Evolutionary conservation across 2,888 invertebrate genomes (phyloP), one percentile per base, ranked within the genome.

Genomic region (Autographa gamma): DNA sequence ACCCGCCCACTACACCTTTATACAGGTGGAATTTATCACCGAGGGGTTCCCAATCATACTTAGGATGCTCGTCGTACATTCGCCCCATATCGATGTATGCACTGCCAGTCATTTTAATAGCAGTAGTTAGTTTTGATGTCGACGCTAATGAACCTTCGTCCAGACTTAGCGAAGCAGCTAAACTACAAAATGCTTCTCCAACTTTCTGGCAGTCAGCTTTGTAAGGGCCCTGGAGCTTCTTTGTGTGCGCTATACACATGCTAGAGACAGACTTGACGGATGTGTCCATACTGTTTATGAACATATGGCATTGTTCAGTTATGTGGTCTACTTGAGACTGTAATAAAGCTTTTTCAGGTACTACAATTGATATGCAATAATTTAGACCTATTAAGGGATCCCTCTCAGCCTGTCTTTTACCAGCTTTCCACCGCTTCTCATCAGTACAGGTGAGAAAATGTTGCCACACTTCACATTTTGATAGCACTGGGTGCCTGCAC

Each of bases 371-470:
- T 92, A 98, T 97, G 93, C 99, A 99, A 92, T 98, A 99, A 93
- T 98, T 98, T 38, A 98, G 98, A 9, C 99, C 99, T 82, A 98
- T 96, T 77, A 98, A 96, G 85, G 98, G 98, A 92, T 99, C 99
- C 87, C 98, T 98, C 93, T 99, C 99, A 0, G 99, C 99, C 92
- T 97, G 97, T 77, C 99, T 96, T 93, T 99, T 99, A 5, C 99
- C 99, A 62, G 97, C 97, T 94, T 99, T 99, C 99, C 99, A 99
- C 83, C 98, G 97, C 92, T 99, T 99, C 86, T 99, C 99, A 94
- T 99, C 99, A 9, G 98, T 99, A 90, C 99, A 99, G 2, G 98
- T 98, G 63, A 99, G 97, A 92, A 99, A 99, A 92, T 99, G 99
- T 89, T 98, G 97, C 98, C 99, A 99, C 0, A 99, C 99, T 81